These are phyloP conservation scores for Galeopterus variegatus DNA, from an alignment of 2,113 vertebrate species.

Conservation along the genomic window DNA sequence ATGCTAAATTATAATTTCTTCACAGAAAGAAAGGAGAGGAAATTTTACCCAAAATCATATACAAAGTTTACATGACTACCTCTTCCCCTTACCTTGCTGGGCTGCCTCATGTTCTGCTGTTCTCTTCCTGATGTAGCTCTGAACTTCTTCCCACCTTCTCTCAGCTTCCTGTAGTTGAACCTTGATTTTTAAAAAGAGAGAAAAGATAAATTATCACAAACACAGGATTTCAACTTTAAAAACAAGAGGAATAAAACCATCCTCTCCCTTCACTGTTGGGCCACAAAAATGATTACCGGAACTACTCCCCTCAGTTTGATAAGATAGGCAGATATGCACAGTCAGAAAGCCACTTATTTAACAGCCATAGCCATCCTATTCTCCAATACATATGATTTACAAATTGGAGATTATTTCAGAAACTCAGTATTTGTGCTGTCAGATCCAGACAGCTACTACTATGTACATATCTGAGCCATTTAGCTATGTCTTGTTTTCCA, in stretches of 20 bases:
- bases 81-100: constrained; percentile 91
- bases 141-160: constrained; percentile 96
- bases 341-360: not conserved
- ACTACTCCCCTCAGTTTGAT: not conserved
- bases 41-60: not conserved
- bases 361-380: not conserved
- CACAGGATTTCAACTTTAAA: not conserved
- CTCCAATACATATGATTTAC: not conserved
- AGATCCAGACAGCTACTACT: not conserved
- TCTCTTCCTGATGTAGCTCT: constrained; percentile 95
- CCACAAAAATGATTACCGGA: constrained; percentile 10
- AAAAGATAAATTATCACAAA: constrained; percentile 34
- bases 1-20: constrained; percentile 1
- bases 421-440: not conserved
- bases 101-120: constrained; percentile 93
- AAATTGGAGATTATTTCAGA: constrained; percentile 12
- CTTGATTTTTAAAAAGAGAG: constrained; percentile 85
- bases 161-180: constrained; percentile 96
- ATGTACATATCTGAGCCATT: not conserved
- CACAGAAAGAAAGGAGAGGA: not conserved
- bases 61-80: not conserved
- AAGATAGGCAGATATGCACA: not conserved
- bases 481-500: constrained; percentile 22
- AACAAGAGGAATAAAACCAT: not conserved
- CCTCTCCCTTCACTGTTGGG: not conserved